Conservation (phyloP, 2,113 vertebrate genomes). For the Clarias gariepinus region DNA sequence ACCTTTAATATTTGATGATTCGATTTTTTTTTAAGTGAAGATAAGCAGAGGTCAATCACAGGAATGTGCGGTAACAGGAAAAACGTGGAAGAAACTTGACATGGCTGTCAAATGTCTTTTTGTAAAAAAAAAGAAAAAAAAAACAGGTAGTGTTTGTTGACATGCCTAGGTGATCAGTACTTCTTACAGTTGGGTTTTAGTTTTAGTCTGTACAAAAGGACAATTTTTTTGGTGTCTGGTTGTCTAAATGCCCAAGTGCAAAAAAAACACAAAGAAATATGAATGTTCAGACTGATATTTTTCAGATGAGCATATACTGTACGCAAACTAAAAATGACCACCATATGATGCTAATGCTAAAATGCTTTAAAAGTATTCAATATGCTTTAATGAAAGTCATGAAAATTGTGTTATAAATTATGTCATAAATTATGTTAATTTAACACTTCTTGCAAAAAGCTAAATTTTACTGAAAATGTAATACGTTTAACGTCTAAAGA, state of each 20-base stretch:
- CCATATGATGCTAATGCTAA: neutral
- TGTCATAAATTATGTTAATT: neutral
- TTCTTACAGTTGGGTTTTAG: neutral
- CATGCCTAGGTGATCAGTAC: neutral
- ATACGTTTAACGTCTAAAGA: neutral
- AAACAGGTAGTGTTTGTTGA: neutral
- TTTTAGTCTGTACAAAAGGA: neutral
- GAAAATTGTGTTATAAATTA: too few species aligned
- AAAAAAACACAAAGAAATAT: neutral
- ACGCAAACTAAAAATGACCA: neutral
- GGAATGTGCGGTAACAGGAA: conserved; percentile 40
- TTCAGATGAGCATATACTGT: neutral
- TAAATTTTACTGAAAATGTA: neutral
- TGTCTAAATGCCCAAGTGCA: neutral
- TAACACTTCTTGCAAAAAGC: neutral
- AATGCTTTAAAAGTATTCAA: neutral
- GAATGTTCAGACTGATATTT: neutral
- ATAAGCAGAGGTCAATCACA: conserved; percentile 63
- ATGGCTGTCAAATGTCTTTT: neutral
- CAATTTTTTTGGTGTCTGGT: neutral
- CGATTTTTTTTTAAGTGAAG: conserved; percentile 70
- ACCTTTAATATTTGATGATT: conserved; percentile 80
- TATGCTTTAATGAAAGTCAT: neutral
- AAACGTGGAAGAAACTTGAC: conserved; percentile 35
- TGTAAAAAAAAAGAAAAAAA: neutral